A percentile compares a stretch with the other conserved stretches of the same genome.
phyloP scores from a whole-genome alignment of 2,797 vertebrate species.

The Eulemur coronatus region DNA sequence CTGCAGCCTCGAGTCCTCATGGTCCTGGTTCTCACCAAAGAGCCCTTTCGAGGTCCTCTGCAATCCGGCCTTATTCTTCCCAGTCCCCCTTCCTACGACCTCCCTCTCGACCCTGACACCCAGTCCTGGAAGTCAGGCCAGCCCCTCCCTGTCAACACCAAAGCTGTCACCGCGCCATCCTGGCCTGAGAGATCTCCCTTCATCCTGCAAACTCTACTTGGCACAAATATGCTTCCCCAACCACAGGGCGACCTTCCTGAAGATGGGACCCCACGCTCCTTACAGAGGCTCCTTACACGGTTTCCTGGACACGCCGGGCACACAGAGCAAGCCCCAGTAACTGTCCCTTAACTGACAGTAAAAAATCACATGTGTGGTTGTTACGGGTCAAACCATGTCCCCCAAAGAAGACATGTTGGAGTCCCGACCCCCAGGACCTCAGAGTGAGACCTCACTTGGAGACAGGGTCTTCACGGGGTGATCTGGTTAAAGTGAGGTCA shows the following conservation, averaged over 20 bases:
- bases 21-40: too few relatives aligned
- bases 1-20: accelerated
- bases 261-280: accelerated
- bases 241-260: background rate
- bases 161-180: accelerated
- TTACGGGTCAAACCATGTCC: background rate
- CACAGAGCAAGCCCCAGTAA: too few relatives aligned
- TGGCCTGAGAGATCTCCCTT: background rate
- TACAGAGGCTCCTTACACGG: too few relatives aligned
- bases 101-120: accelerated
- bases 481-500: background rate
- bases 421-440: background rate
- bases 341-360: background rate
- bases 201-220: background rate
- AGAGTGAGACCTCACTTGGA: background rate
- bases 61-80: too few relatives aligned
- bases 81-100: background rate
- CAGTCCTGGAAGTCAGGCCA: background rate
- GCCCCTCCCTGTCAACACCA: background rate
- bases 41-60: background rate
- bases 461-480: background rate
- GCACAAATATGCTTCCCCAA: background rate
- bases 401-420: background rate
- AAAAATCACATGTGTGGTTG: background rate
- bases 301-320: background rate